These are phyloP conservation scores for Podarcis siculus DNA, from an alignment of 2,797 vertebrate species.

Conservation along the genomic window DNA sequence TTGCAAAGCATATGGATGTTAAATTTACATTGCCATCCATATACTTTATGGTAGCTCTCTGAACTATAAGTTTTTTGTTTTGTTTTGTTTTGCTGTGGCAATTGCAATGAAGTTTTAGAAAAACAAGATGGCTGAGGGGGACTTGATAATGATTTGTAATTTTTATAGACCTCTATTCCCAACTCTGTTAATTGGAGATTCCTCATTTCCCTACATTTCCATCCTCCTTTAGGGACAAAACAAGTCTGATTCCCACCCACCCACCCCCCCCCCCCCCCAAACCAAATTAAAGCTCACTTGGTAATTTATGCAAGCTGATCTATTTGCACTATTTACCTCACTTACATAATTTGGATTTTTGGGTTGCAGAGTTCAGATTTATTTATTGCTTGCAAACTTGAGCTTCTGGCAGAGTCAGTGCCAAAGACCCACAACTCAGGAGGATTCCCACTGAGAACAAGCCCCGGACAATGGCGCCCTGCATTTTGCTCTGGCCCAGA, in stretches of 20 bases:
- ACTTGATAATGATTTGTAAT: not conserved
- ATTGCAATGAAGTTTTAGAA: not conserved
- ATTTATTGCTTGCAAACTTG: not conserved
- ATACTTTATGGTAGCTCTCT: not conserved
- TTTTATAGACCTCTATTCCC: not conserved
- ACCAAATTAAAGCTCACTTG: not conserved
- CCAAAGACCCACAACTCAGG: too few species aligned
- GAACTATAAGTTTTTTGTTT: not conserved
- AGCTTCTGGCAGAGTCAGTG: not conserved
- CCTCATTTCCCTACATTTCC: not conserved
- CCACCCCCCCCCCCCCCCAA: too few species aligned
- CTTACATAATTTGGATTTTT: not conserved
- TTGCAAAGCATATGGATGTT: not conserved
- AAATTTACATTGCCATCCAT: not conserved
- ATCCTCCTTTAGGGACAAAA: not conserved
- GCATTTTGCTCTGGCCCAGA: too few species aligned
- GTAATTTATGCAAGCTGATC: not conserved
- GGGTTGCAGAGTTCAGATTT: not conserved
- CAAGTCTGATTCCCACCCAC: not conserved
- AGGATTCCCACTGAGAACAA: too few species aligned
- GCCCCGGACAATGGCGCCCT: too few species aligned
- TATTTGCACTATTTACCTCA: not conserved
- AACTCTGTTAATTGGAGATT: not conserved
- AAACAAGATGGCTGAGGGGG: not conserved
- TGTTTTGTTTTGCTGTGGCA: not conserved